Evolutionary conservation across 2,113 vertebrate genomes (phyloP).

Genomic region (Craseonycteris thonglongyai): DNA sequence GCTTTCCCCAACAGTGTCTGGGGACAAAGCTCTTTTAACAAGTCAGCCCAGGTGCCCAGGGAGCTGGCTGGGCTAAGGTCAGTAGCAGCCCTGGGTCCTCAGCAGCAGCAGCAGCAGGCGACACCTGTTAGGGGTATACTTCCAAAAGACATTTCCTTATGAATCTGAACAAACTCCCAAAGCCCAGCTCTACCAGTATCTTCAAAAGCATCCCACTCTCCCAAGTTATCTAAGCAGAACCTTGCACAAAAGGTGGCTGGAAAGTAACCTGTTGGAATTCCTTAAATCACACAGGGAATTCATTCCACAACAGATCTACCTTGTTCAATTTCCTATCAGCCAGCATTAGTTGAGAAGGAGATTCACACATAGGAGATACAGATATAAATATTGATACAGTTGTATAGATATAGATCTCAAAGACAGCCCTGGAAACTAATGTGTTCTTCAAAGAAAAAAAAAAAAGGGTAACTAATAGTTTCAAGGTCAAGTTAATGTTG

Average conservation of each 20-base stretch:
- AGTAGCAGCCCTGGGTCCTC: background rate
- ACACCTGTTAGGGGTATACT: background rate
- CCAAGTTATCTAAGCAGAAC: background rate
- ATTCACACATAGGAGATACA: background rate
- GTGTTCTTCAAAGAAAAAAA: background rate
- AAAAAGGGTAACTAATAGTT: background rate
- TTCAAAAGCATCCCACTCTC: background rate
- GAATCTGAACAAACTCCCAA: background rate
- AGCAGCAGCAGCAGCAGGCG: background rate
- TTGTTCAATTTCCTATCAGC: background rate
- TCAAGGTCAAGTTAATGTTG: background rate
- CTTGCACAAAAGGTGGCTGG: background rate
- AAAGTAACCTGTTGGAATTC: background rate
- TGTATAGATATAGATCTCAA: background rate
- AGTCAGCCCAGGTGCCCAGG: background rate
- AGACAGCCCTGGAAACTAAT: background rate
- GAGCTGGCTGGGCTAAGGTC: background rate
- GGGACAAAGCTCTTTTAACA: background rate
- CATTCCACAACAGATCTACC: background rate
- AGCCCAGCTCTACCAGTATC: background rate
- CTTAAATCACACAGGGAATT: background rate
- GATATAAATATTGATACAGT: background rate
- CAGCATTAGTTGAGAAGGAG: background rate
- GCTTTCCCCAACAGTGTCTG: background rate
- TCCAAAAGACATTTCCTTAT: background rate